phyloP scores from a whole-genome alignment of 2,888 invertebrate species.

The Apamea monoglypha region DNA sequence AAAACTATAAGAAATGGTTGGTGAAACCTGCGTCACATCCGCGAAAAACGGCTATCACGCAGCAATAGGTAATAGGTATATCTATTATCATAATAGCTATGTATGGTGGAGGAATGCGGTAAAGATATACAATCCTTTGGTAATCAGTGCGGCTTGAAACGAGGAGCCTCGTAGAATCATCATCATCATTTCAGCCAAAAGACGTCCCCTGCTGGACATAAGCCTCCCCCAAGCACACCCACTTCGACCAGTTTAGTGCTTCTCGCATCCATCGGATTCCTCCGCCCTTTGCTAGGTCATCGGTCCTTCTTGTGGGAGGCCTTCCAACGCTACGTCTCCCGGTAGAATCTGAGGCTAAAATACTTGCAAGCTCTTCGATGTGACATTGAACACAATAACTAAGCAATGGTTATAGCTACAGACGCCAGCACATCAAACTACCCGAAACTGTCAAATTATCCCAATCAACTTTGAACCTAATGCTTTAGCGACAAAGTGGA shows the following conservation, averaged over 20 bases:
- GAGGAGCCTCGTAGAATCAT: not conserved
- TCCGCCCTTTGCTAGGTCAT: not conserved
- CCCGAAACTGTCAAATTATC: too few species aligned
- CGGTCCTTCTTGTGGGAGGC: not conserved
- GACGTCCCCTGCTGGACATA: not conserved
- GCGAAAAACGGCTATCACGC: too few species aligned
- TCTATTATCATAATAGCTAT: not conserved
- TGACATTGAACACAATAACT: not conserved
- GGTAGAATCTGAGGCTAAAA: not conserved
- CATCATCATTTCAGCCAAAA: not conserved
- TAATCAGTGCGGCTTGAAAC: not conserved
- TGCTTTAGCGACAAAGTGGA: too few species aligned
- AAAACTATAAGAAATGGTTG: too few species aligned
- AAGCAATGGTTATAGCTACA: not conserved
- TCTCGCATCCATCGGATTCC: not conserved
- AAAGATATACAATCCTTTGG: not conserved
- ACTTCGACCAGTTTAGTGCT: not conserved
- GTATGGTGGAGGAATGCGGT: not conserved
- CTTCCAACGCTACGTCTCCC: not conserved
- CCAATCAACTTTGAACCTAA: too few species aligned
- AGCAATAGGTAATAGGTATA: not conserved
- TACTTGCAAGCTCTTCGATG: not conserved
- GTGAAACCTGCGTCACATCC: too few species aligned
- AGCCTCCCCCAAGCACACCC: not conserved
- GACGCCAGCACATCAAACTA: too few species aligned